These are phyloP conservation scores for Bolborhynchus lineola DNA, from an alignment of 2,113 vertebrate genomes.

Conservation along the genomic window DNA sequence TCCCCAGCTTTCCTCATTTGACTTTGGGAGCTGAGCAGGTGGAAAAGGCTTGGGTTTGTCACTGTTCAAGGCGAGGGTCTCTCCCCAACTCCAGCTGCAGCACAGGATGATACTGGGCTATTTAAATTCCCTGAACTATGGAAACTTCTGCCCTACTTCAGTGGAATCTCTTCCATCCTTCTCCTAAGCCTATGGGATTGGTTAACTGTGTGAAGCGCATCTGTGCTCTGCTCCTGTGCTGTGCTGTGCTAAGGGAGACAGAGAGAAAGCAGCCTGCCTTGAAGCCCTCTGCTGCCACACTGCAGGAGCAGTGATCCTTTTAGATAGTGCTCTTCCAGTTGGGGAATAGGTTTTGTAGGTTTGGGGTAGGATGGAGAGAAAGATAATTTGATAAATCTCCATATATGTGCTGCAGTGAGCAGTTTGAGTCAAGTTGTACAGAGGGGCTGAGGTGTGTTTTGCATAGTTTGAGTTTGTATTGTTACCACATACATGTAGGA, in stretches of 20 bases:
- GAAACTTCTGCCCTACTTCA: background rate
- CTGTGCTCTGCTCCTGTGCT: background rate
- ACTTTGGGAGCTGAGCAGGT: background rate
- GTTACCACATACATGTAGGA: background rate
- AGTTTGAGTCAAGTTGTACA: background rate
- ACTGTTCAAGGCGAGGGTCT: background rate
- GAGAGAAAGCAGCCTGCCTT: background rate
- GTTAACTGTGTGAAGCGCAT: rapidly evolving
- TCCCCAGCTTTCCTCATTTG: background rate
- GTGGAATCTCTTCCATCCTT: background rate
- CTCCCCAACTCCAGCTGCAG: background rate
- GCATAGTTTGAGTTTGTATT: background rate
- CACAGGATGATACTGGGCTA: background rate
- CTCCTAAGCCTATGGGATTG: background rate
- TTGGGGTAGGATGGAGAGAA: background rate
- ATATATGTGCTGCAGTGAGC: background rate
- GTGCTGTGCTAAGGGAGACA: background rate
- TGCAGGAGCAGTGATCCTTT: background rate
- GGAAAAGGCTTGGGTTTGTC: background rate
- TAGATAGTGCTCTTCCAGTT: background rate
- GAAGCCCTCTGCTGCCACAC: background rate
- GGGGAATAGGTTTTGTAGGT: background rate
- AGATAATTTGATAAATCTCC: background rate
- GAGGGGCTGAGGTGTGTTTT: background rate
- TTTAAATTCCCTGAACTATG: background rate